Evolutionary conservation across 1,140 invertebrate genomes (phyloP).

Genomic region (Andricus grossulariae): DNA sequence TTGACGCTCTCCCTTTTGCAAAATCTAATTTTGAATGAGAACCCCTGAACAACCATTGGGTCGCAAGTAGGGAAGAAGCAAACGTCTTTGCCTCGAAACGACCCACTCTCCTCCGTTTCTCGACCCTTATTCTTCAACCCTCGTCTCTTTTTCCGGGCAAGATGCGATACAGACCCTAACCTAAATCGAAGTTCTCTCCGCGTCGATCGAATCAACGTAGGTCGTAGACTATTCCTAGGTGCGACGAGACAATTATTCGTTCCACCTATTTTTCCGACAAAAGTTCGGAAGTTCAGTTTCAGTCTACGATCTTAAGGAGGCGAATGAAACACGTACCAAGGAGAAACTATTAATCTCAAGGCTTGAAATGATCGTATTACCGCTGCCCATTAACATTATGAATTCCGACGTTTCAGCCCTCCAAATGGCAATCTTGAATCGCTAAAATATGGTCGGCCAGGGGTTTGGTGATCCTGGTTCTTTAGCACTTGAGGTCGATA

Average conservation of each 20-base stretch:
- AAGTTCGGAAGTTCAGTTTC: constrained; percentile 41
- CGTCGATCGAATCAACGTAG: constrained; percentile 33
- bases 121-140: constrained; percentile 29
- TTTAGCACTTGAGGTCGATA: neutral
- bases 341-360: constrained; percentile 68
- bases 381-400: constrained; percentile 68
- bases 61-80: constrained; percentile 57
- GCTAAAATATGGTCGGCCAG: neutral
- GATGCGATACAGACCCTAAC: constrained; percentile 42
- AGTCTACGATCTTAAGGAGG: neutral
- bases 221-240: constrained; percentile 5
- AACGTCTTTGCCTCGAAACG: constrained; percentile 60
- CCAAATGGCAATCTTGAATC: constrained; percentile 51
- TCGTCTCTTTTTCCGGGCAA: constrained; percentile 39
- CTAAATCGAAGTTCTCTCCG: constrained; percentile 34
- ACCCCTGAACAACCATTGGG: constrained; percentile 51
- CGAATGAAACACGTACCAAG: constrained; percentile 38
- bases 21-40: constrained; percentile 41
- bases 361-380: constrained; percentile 67
- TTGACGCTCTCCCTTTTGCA: too few species aligned
- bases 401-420: constrained; percentile 59
- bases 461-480: neutral
- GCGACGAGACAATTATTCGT: constrained; percentile 65
- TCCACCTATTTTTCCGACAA: constrained; percentile 56
- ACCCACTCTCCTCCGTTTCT: constrained; percentile 41